Evolutionary conservation across 2,113 vertebrate genomes (phyloP), one percentile per base, ranked within the genome.

Genomic region (Nesogale talazaci): DNA sequence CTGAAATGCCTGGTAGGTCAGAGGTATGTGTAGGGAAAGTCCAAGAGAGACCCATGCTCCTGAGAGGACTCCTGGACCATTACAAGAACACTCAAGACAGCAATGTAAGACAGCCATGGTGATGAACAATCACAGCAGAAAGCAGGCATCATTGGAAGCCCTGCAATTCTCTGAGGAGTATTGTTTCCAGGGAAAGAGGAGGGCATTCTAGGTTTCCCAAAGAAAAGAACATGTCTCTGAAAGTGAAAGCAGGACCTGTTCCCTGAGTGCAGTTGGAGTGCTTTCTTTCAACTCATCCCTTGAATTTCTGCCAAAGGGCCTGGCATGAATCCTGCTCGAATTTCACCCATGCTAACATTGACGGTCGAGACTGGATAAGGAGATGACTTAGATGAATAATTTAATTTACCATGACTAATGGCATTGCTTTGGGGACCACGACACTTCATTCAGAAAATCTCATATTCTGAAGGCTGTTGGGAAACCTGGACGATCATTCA

Each of bases 391-490:
- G 22, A 56, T 83, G 70, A 90, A 91, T 86, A 83, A 91, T 79
- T 83, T 76, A 83, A 82, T 75, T 88, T 70, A 76, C 74, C 22
- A 38, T 78, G 72, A 85, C 80, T 86, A 74, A 94, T 78, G 17
- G 9, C 11, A 52, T 56, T 93, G 57, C 46, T 89, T 52, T 22
- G 52, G 42, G 65, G 92, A 63, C 42, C 85, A 72, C 38, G 63
- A 52, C 63, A 77, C 31, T 63, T 74, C 76, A 75, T 88, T 83
- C 90, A 83, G 76, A 91, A 88, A 89, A 82, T 56, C 82, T 46
- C 7, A n/a, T 14, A 0, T 1, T 63, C 31, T 29, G 65, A 56
- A 52, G 46, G 36, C 52, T 74, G 2, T 20, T 87, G 81, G 72
- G 77, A 85, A 83, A 5, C 29, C 34, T 57, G 52, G 78, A 63